Conservation (phyloP, 2,888 invertebrate genomes). For the Peribatodes rhomboidaria region DNA sequence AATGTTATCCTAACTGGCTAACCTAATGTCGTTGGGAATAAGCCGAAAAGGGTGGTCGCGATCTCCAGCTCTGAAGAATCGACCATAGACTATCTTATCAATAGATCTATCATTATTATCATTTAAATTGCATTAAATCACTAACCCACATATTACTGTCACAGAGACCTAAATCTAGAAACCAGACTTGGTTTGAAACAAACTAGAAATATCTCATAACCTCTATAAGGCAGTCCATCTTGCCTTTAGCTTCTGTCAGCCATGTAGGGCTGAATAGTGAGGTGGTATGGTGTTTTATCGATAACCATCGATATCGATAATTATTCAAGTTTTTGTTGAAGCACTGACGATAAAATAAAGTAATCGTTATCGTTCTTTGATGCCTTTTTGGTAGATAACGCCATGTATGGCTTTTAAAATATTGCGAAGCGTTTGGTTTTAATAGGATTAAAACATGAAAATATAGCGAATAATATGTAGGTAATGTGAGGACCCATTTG, state of each 20-base stretch:
- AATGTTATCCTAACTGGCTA: too few relatives aligned
- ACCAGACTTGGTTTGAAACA: background rate
- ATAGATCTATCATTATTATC: background rate
- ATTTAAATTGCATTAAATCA: conserved; percentile 14
- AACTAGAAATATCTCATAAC: conserved; percentile 15
- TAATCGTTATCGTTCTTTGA: background rate
- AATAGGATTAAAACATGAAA: too few relatives aligned
- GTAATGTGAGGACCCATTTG: too few relatives aligned
- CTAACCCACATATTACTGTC: conserved; percentile 20
- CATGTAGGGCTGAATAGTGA: conserved; percentile 27
- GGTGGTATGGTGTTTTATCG: conserved; percentile 19
- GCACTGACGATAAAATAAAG: conserved; percentile 17
- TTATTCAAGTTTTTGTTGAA: conserved; percentile 10
- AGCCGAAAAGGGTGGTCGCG: too few relatives aligned
- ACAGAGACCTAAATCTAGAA: conserved; percentile 14
- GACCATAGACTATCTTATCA: too few relatives aligned
- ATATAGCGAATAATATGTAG: background rate
- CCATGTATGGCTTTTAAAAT: background rate
- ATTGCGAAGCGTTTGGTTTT: background rate
- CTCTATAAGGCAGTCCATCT: conserved; percentile 19
- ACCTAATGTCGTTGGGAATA: too few relatives aligned
- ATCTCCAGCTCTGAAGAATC: too few relatives aligned
- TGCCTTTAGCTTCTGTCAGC: conserved; percentile 19
- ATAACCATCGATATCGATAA: conserved; percentile 10
- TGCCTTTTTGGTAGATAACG: background rate